Evolutionary conservation across 2,113 vertebrate genomes (phyloP).

Genomic region (Cryptomyrus ogoouensis): DNA sequence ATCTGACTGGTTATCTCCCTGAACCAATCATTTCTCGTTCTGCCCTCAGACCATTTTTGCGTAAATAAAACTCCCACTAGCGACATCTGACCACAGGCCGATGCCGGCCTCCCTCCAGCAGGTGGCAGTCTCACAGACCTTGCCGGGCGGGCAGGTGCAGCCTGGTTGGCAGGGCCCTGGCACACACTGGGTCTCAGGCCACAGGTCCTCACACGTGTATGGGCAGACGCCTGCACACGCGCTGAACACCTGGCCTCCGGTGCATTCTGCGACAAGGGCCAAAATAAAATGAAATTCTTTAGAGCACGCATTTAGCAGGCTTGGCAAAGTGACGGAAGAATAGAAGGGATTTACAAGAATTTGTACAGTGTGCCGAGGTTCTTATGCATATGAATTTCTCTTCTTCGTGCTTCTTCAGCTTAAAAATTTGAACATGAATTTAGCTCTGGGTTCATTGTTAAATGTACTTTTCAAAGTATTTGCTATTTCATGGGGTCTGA

Average conservation of each 20-base stretch:
- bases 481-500: neutral
- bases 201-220: slow-evolving; percentile 65
- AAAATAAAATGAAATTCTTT: neutral
- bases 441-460: neutral
- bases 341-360: neutral
- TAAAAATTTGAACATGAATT: neutral
- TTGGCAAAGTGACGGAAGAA: neutral
- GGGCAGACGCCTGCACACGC: slow-evolving; percentile 68
- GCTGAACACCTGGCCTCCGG: slow-evolving; percentile 55
- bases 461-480: neutral
- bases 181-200: slow-evolving; percentile 61
- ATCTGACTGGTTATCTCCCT: no score
- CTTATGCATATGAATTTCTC: neutral
- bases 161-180: slow-evolving; percentile 52
- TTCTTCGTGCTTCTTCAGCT: neutral
- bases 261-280: slow-evolving; percentile 58
- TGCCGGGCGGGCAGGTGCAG: slow-evolving; percentile 54
- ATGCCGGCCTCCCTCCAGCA: neutral
- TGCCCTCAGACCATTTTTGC: no score
- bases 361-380: neutral
- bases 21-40: no score
- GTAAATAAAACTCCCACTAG: no score
- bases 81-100: neutral
- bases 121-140: slow-evolving; percentile 48
- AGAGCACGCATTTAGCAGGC: neutral